Evolutionary conservation across 1,140 invertebrate genomes (phyloP), one percentile per base, ranked within the genome.

Genomic region (Ctenoplectra terminalis): DNA sequence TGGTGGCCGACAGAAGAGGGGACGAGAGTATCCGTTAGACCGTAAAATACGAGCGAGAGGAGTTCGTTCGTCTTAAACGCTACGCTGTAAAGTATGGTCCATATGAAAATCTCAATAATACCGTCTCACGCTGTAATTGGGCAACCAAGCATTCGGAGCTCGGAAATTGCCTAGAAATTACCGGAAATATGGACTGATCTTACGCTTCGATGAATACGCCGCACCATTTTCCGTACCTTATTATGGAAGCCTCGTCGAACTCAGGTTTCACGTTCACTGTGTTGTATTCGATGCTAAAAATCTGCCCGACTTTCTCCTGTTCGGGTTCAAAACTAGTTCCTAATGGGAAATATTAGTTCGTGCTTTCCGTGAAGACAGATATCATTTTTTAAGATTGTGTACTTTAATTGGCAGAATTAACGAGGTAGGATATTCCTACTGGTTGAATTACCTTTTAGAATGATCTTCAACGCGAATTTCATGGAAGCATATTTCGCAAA

Each of bases 91-190:
- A 54, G 20, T 58, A 58, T 48, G 37, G 67, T 64, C 50, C 77
- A 69, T 76, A 86, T 80, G 81, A 83, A 87, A 87, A 76, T 82
- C 83, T 50, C 56, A 87, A 85, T 78, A 82, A 73, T 73, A 83
- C 40, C 40, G 52, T 63, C 63, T 69, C 34, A 58, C 58, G 66
- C 43, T 52, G 56, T 81, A 83, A 87, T 82, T 85, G 80, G 64
- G 31, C 75, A 56, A 66, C 77, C 76, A 54, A 69, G 69, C 71
- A 76, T 86, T 72, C 75, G 61, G 13, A 17, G 63, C 63, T 46
- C 77, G 77, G 77, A 73, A 83, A 83, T 83, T 83, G 77, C 70
- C 82, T 80, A 80, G 67, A 79, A 79, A 79, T 79, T 58, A 58
- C 54, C 76, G 76, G 76, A 79, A 79, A 79, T 79, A 79, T 79